A percentile compares a stretch with the other conserved stretches of the same genome.
Conservation (phyloP, 2,888 invertebrate genomes). For the Siphlonurus alternatus region DNA sequence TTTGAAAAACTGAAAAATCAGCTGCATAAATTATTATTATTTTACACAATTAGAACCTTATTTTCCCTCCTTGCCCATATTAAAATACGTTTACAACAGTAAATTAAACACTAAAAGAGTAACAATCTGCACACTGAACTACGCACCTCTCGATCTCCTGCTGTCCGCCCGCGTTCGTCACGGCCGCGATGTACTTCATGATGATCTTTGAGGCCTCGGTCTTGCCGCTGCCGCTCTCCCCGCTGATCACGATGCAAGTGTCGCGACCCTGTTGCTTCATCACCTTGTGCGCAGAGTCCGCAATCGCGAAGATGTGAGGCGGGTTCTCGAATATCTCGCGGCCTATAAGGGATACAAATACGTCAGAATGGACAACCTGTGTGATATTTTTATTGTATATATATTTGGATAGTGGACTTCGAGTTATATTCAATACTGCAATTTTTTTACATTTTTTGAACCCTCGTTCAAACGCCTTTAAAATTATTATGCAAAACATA, state of each 20-base stretch:
- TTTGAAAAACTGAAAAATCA: slow-evolving; percentile 3
- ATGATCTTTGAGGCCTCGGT: slow-evolving; percentile 99
- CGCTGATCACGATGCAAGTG: slow-evolving; percentile 95
- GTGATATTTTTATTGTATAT: not conserved
- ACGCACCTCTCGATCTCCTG: slow-evolving; percentile 89
- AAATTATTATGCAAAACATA: not conserved
- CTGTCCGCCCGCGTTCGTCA: slow-evolving; percentile 80
- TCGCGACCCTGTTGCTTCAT: slow-evolving; percentile 78
- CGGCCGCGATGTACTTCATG: slow-evolving; percentile 96
- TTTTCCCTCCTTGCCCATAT: not conserved
- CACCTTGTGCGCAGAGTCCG: slow-evolving; percentile 88
- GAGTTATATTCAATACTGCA: too few species aligned
- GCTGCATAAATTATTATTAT: too few species aligned
- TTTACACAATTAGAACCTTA: not conserved
- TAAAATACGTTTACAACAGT: not conserved
- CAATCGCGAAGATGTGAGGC: slow-evolving; percentile 96
- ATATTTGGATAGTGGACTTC: too few species aligned
- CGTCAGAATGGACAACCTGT: too few species aligned
- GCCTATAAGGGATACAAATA: slow-evolving; percentile 31
- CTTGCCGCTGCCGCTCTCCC: slow-evolving; percentile 95
- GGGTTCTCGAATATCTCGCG: slow-evolving; percentile 92
- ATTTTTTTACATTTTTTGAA: too few species aligned
- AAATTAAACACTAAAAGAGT: not conserved
- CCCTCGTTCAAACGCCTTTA: not conserved
- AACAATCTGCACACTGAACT: too few species aligned